Evolutionary conservation across 2,113 vertebrate genomes (phyloP), one percentile per base, ranked within the genome.

Genomic region (Tricholaema leucomelas): DNA sequence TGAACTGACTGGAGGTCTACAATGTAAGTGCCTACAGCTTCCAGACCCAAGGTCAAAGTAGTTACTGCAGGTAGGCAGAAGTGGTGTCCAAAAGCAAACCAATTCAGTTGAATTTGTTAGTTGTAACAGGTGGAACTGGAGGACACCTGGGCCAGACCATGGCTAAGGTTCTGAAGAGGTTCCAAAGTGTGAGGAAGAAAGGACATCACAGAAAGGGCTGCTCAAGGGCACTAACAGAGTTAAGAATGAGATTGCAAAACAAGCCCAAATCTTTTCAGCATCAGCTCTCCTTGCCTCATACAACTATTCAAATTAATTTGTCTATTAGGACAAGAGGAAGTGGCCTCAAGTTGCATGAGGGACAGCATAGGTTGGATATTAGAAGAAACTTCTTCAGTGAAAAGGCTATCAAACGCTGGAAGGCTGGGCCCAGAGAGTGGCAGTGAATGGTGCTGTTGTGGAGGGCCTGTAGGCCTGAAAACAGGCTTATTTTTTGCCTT

Each of bases 1-100:
- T 87, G 50, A 91, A 58, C 75, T 83, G 65, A 95, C 61, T 86
- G 94, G 86, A 93, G 78, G 48, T 69, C 72, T 71, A 15, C 25
- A 58, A 38, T 50, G 18, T 35, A 40, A 40, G 9, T 46, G 35
- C 23, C 48, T 84, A 33, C 36, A 42, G 12, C 40, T 92, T 87
- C 19, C 52, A 54, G 2, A 6, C 63, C 83, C n/a, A 61, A 44
- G 38, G 28, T 63, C 55, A 67, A 84, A 80, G 25, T 70, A 91
- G 36, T 86, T 94, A 50, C 36, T 54, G 24, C 16, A 63, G 40
- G 61, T 36, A 73, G 38, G 27, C 52, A 52, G 46, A 86, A 77
- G 69, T 72, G 9, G 3, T 61, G 15, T 38, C 46, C 85, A 56
- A 85, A 77, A 87, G 42, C 55, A 83, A 79, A 91, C 54, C 12